phyloP scores from a whole-genome alignment of 2,113 vertebrate genomes.

The Lagopus muta region DNA sequence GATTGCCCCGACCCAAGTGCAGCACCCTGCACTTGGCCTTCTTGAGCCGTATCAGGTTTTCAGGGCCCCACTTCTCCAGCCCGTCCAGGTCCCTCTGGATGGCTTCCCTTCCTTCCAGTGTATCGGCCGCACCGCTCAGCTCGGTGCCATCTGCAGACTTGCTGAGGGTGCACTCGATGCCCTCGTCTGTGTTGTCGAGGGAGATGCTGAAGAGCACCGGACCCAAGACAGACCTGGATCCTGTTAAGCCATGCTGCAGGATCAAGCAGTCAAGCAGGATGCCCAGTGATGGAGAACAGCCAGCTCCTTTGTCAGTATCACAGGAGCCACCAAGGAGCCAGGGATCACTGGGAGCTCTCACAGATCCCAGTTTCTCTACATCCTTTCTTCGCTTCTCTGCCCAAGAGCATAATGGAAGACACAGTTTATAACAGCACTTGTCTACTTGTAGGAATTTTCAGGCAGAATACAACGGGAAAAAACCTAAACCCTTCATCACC shows the following conservation, averaged over 20 bases:
- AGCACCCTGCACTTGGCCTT: too few species aligned
- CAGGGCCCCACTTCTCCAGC: too few species aligned
- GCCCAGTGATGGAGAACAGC: background rate
- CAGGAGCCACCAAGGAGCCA: fast-evolving
- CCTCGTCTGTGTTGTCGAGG: too few species aligned
- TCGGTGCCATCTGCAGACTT: too few species aligned
- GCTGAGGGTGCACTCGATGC: too few species aligned
- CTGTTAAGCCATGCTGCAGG: background rate
- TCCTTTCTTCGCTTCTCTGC: background rate
- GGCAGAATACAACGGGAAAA: background rate
- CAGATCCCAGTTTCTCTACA: background rate
- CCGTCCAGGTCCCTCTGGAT: too few species aligned
- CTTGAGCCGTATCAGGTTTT: too few species aligned
- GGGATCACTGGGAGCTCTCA: background rate
- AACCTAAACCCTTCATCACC: background rate
- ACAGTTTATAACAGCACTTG: background rate
- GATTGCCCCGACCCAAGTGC: too few species aligned
- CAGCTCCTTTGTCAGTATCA: background rate
- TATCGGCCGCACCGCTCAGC: too few species aligned
- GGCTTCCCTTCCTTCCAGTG: too few species aligned
- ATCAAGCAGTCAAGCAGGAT: background rate
- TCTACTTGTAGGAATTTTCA: background rate
- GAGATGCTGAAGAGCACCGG: too few species aligned
- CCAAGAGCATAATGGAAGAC: background rate
- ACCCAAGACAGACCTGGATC: background rate